Conservation (phyloP, 1,140 invertebrate species). For the Mactra quadrangularis region DNA sequence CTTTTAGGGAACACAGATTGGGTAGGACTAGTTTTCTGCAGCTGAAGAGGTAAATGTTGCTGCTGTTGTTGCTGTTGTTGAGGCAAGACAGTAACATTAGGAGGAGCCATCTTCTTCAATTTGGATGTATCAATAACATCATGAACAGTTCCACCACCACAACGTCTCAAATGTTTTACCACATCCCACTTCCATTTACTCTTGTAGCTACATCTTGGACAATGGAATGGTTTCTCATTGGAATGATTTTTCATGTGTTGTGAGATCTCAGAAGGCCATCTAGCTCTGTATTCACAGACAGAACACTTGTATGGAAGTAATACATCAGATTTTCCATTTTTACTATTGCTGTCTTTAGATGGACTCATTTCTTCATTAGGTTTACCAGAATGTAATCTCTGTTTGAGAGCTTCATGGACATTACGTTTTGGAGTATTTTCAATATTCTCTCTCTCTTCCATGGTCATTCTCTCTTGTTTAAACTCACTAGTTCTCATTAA, state of each 20-base stretch:
- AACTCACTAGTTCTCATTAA: slow-evolving; percentile 18
- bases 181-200: slow-evolving; percentile 85
- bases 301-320: slow-evolving; percentile 81
- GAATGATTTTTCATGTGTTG: slow-evolving; percentile 84
- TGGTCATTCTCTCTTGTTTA: background rate
- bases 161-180: slow-evolving; percentile 82
- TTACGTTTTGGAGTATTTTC: slow-evolving; percentile 37
- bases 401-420: slow-evolving; percentile 66
- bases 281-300: slow-evolving; percentile 81
- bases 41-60: slow-evolving; percentile 60
- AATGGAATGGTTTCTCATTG: slow-evolving; percentile 82
- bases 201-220: slow-evolving; percentile 82
- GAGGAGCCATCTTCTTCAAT: slow-evolving; percentile 70
- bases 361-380: background rate
- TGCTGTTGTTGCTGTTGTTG: slow-evolving; percentile 68
- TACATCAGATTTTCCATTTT: slow-evolving; percentile 62
- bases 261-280: slow-evolving; percentile 83
- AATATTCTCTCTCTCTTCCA: slow-evolving; percentile 25
- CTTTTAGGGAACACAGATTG: slow-evolving; percentile 39
- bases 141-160: slow-evolving; percentile 82
- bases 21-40: slow-evolving; percentile 27
- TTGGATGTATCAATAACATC: slow-evolving; percentile 82
- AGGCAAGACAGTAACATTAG: slow-evolving; percentile 78
- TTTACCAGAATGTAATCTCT: slow-evolving; percentile 61
- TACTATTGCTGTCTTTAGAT: slow-evolving; percentile 24